These are phyloP conservation scores for Protonemura montana DNA, from an alignment of 2,888 invertebrate genomes.

Conservation along the genomic window DNA sequence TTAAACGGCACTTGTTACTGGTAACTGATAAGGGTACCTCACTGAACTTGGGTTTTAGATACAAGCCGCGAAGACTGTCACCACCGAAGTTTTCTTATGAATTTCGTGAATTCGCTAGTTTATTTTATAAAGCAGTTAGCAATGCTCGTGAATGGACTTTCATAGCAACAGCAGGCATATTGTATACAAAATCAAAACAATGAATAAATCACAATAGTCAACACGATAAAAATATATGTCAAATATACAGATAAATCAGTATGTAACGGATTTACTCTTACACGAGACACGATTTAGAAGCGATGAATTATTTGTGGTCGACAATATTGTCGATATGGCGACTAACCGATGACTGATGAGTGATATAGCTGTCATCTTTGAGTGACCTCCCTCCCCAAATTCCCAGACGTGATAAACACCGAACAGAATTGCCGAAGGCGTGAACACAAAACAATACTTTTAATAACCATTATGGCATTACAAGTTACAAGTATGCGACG, in stretches of 20 bases:
- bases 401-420: background rate
- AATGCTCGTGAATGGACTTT: no score
- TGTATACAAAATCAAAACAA: no score
- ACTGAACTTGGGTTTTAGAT: no score
- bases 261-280: no score
- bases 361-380: slow-evolving; percentile 9
- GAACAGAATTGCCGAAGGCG: background rate
- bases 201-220: background rate
- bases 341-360: background rate
- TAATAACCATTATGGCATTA: no score
- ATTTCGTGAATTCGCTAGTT: no score
- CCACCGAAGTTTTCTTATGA: no score
- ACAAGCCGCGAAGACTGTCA: no score
- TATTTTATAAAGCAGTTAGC: no score
- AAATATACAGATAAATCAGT: background rate
- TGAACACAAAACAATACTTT: background rate
- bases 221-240: background rate
- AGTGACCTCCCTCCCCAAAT: background rate
- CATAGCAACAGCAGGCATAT: no score
- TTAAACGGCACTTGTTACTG: no score
- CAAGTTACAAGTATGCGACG: background rate
- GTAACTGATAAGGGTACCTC: no score
- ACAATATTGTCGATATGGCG: background rate
- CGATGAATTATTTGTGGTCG: background rate
- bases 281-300: background rate